These are phyloP conservation scores for Lamellibrachia luymesi DNA, from an alignment of 1,140 invertebrate genomes.

Conservation along the genomic window DNA sequence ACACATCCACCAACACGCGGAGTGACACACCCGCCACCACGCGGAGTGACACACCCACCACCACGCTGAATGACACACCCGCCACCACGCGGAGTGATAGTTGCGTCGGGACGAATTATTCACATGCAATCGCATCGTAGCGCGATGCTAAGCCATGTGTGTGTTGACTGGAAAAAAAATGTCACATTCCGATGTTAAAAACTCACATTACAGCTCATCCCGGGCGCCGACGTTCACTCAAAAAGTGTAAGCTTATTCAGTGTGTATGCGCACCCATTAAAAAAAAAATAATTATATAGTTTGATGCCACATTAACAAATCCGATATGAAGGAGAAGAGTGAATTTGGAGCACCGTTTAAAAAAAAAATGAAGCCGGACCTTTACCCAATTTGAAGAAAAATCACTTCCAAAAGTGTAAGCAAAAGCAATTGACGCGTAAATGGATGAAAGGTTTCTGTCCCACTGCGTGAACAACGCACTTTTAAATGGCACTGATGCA, in stretches of 20 bases:
- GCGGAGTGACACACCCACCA: no score
- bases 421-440: not conserved
- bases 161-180: not conserved
- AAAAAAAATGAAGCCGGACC: not conserved
- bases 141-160: not conserved
- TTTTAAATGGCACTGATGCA: not conserved
- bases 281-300: not conserved
- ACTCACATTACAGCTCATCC: not conserved
- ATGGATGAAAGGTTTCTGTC: not conserved
- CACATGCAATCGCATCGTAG: not conserved
- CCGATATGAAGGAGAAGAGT: not conserved
- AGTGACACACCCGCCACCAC: not conserved
- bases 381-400: not conserved
- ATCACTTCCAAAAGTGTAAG: not conserved
- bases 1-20: not conserved
- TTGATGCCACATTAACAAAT: not conserved
- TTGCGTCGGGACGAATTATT: not conserved
- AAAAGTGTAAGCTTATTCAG: not conserved
- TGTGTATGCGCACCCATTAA: not conserved
- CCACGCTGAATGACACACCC: not conserved
- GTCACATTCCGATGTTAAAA: not conserved
- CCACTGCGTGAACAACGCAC: not conserved
- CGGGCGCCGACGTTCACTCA: not conserved
- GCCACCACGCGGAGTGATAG: no score
- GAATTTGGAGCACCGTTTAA: not conserved